phyloP scores from a whole-genome alignment of 2,113 vertebrate species.

The Phainopepla nitens region DNA sequence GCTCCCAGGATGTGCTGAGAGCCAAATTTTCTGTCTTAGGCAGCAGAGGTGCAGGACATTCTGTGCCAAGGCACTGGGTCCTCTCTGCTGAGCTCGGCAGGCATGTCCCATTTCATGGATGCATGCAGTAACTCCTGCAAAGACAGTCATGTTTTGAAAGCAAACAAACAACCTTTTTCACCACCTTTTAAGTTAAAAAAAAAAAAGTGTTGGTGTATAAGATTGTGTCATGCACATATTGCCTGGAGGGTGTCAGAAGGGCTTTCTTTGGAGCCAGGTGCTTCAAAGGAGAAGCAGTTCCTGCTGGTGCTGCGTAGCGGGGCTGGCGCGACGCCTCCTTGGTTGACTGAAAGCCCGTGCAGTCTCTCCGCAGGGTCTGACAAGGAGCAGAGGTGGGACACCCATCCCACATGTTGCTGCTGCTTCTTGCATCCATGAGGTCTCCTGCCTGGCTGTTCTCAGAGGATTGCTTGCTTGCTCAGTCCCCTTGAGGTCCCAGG shows the following conservation, averaged over 20 bases:
- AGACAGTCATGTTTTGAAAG: neutral
- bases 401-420: neutral
- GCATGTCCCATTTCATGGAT: neutral
- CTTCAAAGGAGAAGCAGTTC: neutral
- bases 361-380: neutral
- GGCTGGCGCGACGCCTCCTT: neutral
- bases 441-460: neutral
- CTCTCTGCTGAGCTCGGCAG: neutral
- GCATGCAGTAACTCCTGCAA: neutral
- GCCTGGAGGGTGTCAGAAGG: neutral
- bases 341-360: neutral
- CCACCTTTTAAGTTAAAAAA: neutral
- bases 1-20: neutral
- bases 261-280: neutral
- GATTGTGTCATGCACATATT: neutral
- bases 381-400: neutral
- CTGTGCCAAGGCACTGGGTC: fast-evolving
- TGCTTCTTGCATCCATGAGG: neutral
- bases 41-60: neutral
- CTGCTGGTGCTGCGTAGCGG: neutral
- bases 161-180: neutral
- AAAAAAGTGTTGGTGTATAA: neutral
- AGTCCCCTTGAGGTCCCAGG: neutral
- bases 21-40: neutral
- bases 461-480: neutral